Conservation (phyloP, 2,113 vertebrate genomes). For the Carlito syrichta region DNA sequence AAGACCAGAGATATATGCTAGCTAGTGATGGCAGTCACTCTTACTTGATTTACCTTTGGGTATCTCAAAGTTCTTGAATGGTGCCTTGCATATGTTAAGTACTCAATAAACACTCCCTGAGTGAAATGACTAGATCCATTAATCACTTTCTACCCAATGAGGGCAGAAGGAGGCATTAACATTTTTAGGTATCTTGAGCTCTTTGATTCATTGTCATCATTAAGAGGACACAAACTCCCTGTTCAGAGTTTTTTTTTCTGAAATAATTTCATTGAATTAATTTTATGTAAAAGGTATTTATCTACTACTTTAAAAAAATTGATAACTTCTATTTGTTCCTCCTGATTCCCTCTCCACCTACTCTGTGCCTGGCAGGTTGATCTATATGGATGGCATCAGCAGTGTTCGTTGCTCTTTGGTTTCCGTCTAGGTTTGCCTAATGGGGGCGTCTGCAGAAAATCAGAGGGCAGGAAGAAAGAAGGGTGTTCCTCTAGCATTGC, state of each 20-base stretch:
- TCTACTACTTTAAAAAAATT: neutral
- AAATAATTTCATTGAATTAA: neutral
- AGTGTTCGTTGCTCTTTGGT: neutral
- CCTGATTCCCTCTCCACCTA: neutral
- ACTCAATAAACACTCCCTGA: neutral
- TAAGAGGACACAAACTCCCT: neutral
- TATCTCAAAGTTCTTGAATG: neutral
- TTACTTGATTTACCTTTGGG: neutral
- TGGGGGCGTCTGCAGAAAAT: neutral
- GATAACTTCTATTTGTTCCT: neutral
- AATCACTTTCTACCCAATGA: neutral
- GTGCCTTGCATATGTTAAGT: neutral
- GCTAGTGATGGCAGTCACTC: neutral
- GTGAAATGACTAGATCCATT: neutral
- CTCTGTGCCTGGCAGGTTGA: neutral
- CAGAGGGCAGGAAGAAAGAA: neutral
- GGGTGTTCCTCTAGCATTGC: neutral
- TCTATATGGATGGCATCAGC: neutral
- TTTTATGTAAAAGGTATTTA: neutral
- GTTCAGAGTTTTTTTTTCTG: neutral
- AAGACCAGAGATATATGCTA: neutral
- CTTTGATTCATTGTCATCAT: neutral
- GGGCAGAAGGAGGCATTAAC: neutral
- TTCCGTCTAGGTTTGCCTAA: neutral
- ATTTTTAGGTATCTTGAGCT: neutral